A percentile compares a stretch with the other conserved stretches of the same genome.
These are phyloP conservation scores for Drosophila leontia DNA, from an alignment of 1,140 invertebrate genomes.

Conservation along the genomic window DNA sequence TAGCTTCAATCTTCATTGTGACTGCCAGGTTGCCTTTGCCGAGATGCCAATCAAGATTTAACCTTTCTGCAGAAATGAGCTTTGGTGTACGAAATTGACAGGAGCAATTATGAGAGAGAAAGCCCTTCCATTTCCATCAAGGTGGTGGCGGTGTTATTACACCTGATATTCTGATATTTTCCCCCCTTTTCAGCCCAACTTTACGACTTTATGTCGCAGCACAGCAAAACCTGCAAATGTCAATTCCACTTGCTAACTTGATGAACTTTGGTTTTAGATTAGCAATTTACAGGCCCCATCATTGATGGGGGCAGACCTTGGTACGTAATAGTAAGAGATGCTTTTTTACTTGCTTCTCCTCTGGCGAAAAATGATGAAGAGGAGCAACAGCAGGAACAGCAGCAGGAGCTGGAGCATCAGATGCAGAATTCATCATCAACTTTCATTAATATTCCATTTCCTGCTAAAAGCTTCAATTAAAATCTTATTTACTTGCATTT, in stretches of 20 bases:
- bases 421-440: conserved; percentile 42
- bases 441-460: conserved; percentile 74
- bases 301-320: conserved; percentile 13
- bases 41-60: conserved; percentile 51
- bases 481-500: conserved; percentile 66
- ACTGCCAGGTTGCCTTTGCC: conserved; percentile 38
- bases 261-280: conserved; percentile 46
- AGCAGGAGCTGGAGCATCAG: conserved; percentile 11
- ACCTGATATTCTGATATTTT: conserved; percentile 13
- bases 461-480: conserved; percentile 75
- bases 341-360: conserved; percentile 5
- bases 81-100: conserved; percentile 42
- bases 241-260: conserved; percentile 25
- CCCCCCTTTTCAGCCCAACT: conserved; percentile 1
- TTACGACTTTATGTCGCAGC: conserved; percentile 32
- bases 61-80: conserved; percentile 47
- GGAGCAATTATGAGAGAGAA: conserved; percentile 40
- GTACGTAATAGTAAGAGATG: conserved; percentile 4
- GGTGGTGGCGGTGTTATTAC: conserved; percentile 25
- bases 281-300: conserved; percentile 29
- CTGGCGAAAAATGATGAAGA: too few species aligned
- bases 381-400: not conserved
- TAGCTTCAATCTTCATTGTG: conserved; percentile 45
- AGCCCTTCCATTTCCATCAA: conserved; percentile 8
- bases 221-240: conserved; percentile 30